Base-by-base conservation (phyloP, 2,888 invertebrate species). In the Leistus spinibarbis region DNA sequence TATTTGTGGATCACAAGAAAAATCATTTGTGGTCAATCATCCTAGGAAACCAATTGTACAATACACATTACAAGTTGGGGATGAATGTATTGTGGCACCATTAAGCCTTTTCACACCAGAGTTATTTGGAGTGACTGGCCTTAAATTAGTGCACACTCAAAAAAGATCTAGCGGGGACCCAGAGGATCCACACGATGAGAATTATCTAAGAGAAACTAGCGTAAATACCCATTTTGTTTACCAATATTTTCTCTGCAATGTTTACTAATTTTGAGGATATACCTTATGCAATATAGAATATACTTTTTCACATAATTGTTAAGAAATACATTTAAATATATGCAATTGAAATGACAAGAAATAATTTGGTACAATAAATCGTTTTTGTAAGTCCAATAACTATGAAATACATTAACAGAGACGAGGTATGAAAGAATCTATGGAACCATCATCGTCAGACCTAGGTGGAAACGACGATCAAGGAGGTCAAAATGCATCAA, bases 131-230 rank as follows among this genome's bases (percentile, higher is more conserved):
- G 92, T 97, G 16, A 96, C 96, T 0, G 95, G 95, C 0, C 83
- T 86, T 0, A 94, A 95, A 83, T 86, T 87, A 24, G 91, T 92
- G 0, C 92, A 92, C 79, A 91, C 92, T 10, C 95, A 95, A 81
- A 91, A 89, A 79, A 84, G 90, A 60, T 89, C 88, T 54, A 86
- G 88, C 66, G 92, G 95, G 2, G 96, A 97, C 82, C 92, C 96
- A 0, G 96, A 96, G 85, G 98, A 98, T 86, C 96, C 96, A 1
- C 95, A 96, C 83, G 97, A 98, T 87, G 95, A 95, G 13, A 94
- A 95, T 82, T 98, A 96, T 83, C 87, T 98, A 10, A 88, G 95
- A 77, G 97, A 97, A 87, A 97, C 95, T 0, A 93, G 95, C 78
- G 90, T 90, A 83, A 84, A 85, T 79, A 16, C 13, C 1, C 10